Evolutionary conservation across 2,797 vertebrate genomes (phyloP), one percentile per base, ranked within the genome.

Genomic region (Allobates femoralis): DNA sequence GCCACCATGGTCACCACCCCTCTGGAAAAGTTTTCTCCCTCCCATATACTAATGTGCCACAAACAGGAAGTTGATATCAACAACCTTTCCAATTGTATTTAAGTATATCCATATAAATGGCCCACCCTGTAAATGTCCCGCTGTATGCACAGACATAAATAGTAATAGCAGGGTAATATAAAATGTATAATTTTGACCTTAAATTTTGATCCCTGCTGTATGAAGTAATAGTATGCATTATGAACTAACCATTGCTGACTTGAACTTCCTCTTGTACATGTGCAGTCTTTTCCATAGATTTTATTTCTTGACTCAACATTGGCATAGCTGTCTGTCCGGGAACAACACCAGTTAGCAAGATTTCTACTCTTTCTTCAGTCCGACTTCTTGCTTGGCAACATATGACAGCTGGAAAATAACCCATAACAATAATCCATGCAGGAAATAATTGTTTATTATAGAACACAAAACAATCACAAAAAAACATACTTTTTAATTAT

Each of bases 331-430:
- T 75, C 8, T 84, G 81, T 58, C 53, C 89, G 28, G 89, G 90
- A 86, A 92, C 89, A 11, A 88, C 89, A 50, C 94, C 95, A 60
- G 87, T 89, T 73, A 97, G 88, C 73, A 87, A 74, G 6, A 96
- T 85, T 87, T 95, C 92, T 2, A 96, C 56, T 2, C 85, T 91
- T 82, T 92, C 93, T 71, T 96, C 94, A 75, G 93, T 55, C 26
- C 91, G 91, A 84, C 93, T 91, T 81, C 91, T 93, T 5, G 92
- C 94, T 90, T 78, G 92, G 88, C 95, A 95, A 30, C 51, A 19
- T 6, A 96, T 5, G 67, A 92, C 79, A 85, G 91, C 94, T 94
- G 23, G 4, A 83, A 81, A 30, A 89, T 88, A 83, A 79, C 84
- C 34, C 15, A 80, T 41, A 6, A 74, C 46, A n/a, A 50, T 28